A percentile compares a stretch with the other conserved stretches of the same genome.
Conservation (phyloP, 2,797 vertebrate genomes). For the Natrix natrix region DNA sequence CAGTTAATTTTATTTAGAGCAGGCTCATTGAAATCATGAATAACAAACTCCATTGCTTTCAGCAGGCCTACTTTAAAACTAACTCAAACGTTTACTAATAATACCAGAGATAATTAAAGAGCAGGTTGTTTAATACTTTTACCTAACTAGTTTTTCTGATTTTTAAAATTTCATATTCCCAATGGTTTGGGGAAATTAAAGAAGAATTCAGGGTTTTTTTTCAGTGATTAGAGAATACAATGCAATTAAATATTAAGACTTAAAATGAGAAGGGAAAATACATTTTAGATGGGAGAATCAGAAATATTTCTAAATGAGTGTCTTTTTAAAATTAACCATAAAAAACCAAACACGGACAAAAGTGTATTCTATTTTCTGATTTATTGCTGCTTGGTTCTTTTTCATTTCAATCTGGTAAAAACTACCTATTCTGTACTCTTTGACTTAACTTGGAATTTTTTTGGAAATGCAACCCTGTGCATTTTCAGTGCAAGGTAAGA, state of each 20-base stretch:
- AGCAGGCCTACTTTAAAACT: background rate
- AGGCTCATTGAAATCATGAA: background rate
- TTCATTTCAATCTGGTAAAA: background rate
- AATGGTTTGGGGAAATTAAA: background rate
- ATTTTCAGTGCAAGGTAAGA: background rate
- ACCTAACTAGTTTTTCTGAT: background rate
- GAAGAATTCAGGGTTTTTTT: background rate
- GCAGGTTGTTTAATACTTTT: background rate
- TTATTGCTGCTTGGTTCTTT: background rate
- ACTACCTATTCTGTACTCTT: background rate
- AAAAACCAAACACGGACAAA: background rate
- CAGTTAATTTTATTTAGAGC: background rate
- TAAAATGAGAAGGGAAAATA: background rate
- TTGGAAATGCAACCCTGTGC: background rate
- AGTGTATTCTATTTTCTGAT: background rate
- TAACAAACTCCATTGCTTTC: background rate
- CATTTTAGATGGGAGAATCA: background rate
- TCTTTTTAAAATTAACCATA: background rate
- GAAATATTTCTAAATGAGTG: background rate
- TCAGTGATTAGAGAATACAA: background rate
- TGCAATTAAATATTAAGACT: background rate
- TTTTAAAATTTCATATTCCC: background rate
- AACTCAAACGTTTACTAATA: background rate
- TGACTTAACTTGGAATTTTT: background rate
- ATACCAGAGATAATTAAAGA: background rate